Evolutionary conservation across 2,797 vertebrate genomes (phyloP).

Genomic region (Xiphophorus birchmanni): DNA sequence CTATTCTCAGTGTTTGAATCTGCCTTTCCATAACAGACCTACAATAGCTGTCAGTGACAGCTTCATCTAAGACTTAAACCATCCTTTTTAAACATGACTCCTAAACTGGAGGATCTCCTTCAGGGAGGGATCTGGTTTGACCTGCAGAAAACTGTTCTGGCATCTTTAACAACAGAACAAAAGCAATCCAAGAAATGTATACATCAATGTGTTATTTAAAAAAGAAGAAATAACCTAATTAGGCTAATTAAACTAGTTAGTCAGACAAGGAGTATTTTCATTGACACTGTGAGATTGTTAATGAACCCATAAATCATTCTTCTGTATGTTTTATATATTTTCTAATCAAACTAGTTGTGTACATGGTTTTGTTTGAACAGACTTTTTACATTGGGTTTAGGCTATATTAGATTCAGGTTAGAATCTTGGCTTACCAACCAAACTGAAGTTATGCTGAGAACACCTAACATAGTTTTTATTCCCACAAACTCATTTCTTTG

Average conservation of each 20-base stretch:
- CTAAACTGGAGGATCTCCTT: conserved; percentile 20
- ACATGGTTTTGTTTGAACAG: conserved; percentile 29
- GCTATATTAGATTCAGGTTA: conserved; percentile 30
- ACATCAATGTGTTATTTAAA: conserved; percentile 19
- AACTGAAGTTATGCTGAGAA: conserved; percentile 45
- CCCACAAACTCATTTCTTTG: conserved; percentile 29
- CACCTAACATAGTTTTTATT: conserved; percentile 50
- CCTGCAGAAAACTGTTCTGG: conserved; percentile 34
- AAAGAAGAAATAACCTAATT: conserved; percentile 30
- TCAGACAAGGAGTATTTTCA: conserved; percentile 53
- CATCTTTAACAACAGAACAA: conserved; percentile 28
- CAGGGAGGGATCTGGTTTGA: conserved; percentile 13
- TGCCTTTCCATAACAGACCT: conserved; percentile 55
- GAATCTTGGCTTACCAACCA: conserved; percentile 52
- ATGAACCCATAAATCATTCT: conserved; percentile 23
- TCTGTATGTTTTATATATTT: conserved; percentile 24
- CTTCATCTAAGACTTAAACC: conserved; percentile 37
- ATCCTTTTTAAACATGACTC: conserved; percentile 25
- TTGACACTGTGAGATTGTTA: conserved; percentile 41
- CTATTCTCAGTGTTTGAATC: conserved; percentile 44
- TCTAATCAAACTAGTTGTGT: conserved; percentile 24
- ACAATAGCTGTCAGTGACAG: conserved; percentile 40
- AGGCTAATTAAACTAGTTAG: conserved; percentile 9
- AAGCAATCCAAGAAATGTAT: conserved; percentile 23
- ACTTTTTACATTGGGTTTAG: conserved; percentile 30